A percentile compares a stretch with the other conserved stretches of the same genome.
Conservation (phyloP, 2,113 vertebrate species). For the Ammospiza nelsoni region DNA sequence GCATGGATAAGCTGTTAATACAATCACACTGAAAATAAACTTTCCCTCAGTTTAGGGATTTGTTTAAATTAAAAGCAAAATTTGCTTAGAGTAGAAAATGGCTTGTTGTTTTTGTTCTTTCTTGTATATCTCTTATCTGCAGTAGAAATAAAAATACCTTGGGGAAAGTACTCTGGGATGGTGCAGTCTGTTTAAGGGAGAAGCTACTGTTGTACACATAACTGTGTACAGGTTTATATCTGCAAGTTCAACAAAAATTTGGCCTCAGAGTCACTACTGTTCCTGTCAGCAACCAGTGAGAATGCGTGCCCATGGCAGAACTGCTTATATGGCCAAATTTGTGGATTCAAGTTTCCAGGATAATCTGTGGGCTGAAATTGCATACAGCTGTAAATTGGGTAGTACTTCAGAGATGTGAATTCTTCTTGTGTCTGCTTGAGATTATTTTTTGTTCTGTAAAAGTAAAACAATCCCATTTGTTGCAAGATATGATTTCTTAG, state of each 20-base stretch:
- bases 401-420: not conserved
- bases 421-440: not conserved
- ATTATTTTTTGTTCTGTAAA: not conserved
- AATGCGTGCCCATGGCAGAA: not conserved
- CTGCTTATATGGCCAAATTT: not conserved
- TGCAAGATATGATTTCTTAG: not conserved
- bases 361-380: not conserved
- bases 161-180: not conserved
- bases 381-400: accelerated
- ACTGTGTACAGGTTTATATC: not conserved
- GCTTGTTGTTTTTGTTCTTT: not conserved
- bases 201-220: accelerated
- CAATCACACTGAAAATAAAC: not conserved
- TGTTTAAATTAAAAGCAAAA: not conserved
- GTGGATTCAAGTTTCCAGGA: not conserved
- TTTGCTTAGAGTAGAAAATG: not conserved
- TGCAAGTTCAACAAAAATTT: not conserved
- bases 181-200: not conserved
- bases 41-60: not conserved
- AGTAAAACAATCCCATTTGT: not conserved
- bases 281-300: not conserved
- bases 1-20: not conserved
- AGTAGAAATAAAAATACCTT: not conserved
- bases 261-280: accelerated
- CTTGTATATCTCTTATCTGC: not conserved